Base-by-base conservation (phyloP, 2,797 vertebrate genomes). In the Taeniopygia guttata region DNA sequence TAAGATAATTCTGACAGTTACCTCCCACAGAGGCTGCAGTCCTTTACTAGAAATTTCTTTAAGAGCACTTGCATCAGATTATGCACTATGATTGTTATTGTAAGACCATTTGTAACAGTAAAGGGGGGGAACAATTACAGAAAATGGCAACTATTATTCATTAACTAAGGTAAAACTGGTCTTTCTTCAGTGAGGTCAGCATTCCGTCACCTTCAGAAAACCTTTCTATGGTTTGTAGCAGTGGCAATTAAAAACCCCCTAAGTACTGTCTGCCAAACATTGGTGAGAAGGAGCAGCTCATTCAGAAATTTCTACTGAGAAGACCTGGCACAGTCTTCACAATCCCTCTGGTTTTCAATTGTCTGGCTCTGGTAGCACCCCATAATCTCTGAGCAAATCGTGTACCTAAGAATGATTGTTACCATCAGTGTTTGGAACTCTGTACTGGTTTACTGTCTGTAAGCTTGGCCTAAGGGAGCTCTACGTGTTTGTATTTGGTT, bases 1-100 rank as follows among this genome's bases (percentile, higher is more conserved):
- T 98, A 97, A 98, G 97, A 98, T 98, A 98, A 98, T 98, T 98
- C 97, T 67, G 72, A 98, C 96, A 98, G 97, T 97, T 98, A 97
- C 97, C 97, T 97, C 97, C 97, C 96, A 98, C 97, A 93, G 97
- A 97, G 97, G 96, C 97, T 96, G 82, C 93, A 96, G 96, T 98
- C 97, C 97, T 97, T 97, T 96, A 96, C 97, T 95, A 97, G 97
- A 97, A 97, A 97, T 96, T 97, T 97, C 96, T 97, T 95, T 98
- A 97, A 97, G 96, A 98, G 97, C 96, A 97, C 96, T 98, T 97
- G 96, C 96, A 82, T 97, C 96, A 97, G 96, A 97, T 97, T 98
- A 97, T 98, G 96, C 94, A 93, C 93, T 94, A 76, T 97, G 97
- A 97, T 98, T 98, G 97, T 98, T 98, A 97, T 97, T 95, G 95